Conservation (phyloP, 35 echinoderm and acorn worm species). For the Heliocidaris erythrogramma region DNA sequence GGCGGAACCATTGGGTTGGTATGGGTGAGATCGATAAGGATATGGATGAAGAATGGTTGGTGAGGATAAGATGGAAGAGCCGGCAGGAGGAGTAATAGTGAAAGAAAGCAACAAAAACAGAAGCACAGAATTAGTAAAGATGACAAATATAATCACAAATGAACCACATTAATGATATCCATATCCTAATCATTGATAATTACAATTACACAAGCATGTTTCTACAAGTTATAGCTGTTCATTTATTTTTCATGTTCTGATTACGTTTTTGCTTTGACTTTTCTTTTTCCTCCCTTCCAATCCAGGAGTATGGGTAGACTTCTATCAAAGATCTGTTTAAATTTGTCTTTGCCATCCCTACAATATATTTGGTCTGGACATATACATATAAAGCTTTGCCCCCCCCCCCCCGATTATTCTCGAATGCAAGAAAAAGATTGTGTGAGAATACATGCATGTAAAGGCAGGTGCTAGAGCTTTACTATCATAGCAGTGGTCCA, state of each 20-base stretch:
- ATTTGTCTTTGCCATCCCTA: too few species aligned
- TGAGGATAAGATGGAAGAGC: conserved; percentile 6
- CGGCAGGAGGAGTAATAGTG: background rate
- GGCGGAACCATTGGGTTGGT: background rate
- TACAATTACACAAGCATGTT: background rate
- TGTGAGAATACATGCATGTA: background rate
- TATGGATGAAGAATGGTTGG: background rate
- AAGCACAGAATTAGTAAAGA: background rate
- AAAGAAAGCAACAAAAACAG: background rate
- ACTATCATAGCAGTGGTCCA: background rate
- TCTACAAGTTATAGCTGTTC: too few species aligned
- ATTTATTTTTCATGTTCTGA: background rate
- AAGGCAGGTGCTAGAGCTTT: background rate
- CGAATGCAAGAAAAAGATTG: background rate
- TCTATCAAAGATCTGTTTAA: background rate
- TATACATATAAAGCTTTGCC: too few species aligned
- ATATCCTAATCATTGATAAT: background rate
- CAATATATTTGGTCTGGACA: too few species aligned
- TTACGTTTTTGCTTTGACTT: background rate
- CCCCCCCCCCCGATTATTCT: background rate
- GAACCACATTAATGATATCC: background rate
- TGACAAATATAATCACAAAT: background rate
- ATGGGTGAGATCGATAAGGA: background rate
- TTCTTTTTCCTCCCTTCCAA: background rate
- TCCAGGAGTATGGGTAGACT: background rate